phyloP scores from a whole-genome alignment of 2,113 vertebrate genomes.

The Anser brachyrhynchus region DNA sequence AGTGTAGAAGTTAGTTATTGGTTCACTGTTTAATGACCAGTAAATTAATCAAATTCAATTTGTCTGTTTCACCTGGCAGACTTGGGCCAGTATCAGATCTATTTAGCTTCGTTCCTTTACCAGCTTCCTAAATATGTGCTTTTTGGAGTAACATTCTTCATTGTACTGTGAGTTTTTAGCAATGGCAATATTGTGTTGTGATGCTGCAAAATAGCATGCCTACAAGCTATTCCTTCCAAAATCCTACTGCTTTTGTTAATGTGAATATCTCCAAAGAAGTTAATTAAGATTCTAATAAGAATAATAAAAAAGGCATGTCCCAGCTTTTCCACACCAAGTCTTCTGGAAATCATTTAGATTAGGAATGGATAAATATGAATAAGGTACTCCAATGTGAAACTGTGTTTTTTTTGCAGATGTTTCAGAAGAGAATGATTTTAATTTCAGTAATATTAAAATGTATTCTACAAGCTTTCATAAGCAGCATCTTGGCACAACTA shows the following conservation, averaged over 20 bases:
- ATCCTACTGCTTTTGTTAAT: background rate
- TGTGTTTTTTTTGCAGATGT: background rate
- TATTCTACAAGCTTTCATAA: background rate
- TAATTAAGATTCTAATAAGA: background rate
- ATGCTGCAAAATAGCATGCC: background rate
- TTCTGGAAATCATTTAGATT: background rate
- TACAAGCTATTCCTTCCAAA: background rate
- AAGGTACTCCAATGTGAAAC: background rate
- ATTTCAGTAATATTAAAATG: background rate
- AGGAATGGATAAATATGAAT: background rate
- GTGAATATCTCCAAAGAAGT: background rate
- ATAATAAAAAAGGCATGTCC: background rate
- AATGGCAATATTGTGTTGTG: background rate
- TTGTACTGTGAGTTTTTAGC: background rate
- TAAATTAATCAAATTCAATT: background rate
- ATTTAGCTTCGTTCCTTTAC: rapidly evolving
- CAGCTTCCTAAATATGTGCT: background rate
- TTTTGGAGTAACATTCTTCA: rapidly evolving
- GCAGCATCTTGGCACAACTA: background rate
- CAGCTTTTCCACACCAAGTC: background rate
- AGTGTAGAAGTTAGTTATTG: background rate
- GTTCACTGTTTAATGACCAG: background rate
- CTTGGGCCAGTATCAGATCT: background rate
- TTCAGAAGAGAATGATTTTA: background rate
- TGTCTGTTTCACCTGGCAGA: background rate